Evolutionary conservation across 1,140 invertebrate genomes (phyloP), one percentile per base, ranked within the genome.

Genomic region (Meloidogyne floridensis): DNA sequence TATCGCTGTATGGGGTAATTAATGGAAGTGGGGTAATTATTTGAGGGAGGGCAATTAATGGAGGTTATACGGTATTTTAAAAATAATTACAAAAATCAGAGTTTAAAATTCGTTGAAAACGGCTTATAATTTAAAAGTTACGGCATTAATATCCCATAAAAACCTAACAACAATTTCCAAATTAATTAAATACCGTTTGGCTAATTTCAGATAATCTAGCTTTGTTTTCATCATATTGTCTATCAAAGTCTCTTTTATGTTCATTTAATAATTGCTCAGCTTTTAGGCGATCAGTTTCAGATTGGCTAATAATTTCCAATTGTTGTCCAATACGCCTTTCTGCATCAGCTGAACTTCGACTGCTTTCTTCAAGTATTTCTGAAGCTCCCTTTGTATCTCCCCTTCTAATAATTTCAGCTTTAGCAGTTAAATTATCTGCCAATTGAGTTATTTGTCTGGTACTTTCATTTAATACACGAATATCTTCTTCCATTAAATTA

Each of bases 311-410:
- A 59, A 82, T n/a, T 43, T 88, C 85, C 4, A 81, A 59, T 13
- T 86, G 53, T 51, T 72, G 75, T 47, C 69, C 79, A 32, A 87
- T 79, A 5, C 75, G 71, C 5, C 74, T 72, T 71, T 89, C 84
- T 9, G 80, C 77, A 53, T 85, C 75, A 53, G 80, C 53, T 2
- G 88, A 86, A 13, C 85, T 84, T 77, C 74, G 80, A n/a, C 76
- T 85, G 15, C 81, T 72, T 77, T 88, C 88, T 59, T 80, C 76
- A 4, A 90, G 85, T 13, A 90, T 84, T 51, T 89, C 90, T 69
- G 88, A 90, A 56, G 88, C 88, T 78, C 88, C 88, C 76, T 88
- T 87, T 2, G 87, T 86, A 81, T 89, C 89, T 5, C 86, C 81
- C 56, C 84, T 77, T 42, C 89, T 87, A 75, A 89, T 86, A 80